Evolutionary conservation across 30 jellyfish, hydroid and myxozoan species (phyloP).

Genomic region (Rhopilema esculentum): DNA sequence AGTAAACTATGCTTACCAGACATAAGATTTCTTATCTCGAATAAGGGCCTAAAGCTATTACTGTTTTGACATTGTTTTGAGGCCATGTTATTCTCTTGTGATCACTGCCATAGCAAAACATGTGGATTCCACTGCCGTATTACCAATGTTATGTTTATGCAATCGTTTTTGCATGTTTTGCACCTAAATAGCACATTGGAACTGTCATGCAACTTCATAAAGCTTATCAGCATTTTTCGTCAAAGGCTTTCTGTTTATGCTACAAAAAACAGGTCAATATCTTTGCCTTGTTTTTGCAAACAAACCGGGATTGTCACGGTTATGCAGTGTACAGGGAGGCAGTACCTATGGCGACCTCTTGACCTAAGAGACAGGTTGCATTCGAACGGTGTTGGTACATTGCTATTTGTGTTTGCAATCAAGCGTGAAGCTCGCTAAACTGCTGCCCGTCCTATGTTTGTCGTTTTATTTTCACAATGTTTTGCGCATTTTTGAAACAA

Average conservation of each 20-base stretch:
- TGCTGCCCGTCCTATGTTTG: slow-evolving; percentile 15
- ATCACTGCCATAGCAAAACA: no score
- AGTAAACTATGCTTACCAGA: no score
- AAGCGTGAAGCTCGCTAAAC: slow-evolving; percentile 49
- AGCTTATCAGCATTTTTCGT: no score
- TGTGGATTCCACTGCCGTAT: no score
- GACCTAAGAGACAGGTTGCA: slow-evolving; percentile 60
- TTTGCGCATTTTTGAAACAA: background rate
- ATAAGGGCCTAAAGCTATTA: no score
- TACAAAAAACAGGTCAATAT: background rate
- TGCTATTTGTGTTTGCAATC: slow-evolving; percentile 48
- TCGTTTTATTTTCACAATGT: background rate
- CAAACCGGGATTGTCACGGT: background rate
- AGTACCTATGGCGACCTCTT: slow-evolving; percentile 67
- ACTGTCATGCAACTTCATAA: no score
- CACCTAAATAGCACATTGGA: no score
- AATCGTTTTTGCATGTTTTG: no score
- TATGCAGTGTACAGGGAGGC: slow-evolving; percentile 6
- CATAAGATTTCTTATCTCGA: no score
- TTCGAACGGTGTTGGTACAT: slow-evolving; percentile 53
- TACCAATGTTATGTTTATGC: no score
- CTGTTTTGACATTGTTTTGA: no score
- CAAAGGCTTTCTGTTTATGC: background rate
- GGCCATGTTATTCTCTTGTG: no score
- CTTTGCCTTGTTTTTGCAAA: background rate